Conservation (phyloP, 2,797 vertebrate species). For the Pseudochirops cupreus region DNA sequence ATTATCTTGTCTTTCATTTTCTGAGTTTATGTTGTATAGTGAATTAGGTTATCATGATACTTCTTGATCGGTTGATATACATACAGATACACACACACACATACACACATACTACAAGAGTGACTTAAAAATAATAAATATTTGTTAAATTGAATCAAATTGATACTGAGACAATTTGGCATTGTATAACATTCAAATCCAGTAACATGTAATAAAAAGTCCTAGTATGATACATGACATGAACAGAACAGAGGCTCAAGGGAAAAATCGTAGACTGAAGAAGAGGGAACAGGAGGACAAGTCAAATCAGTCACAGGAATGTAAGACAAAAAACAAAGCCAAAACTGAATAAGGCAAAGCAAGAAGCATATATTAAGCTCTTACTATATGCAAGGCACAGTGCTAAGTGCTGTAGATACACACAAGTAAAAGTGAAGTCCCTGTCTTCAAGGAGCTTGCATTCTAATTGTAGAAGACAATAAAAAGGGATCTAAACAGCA, state of each 20-base stretch:
- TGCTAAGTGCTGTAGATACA: neutral
- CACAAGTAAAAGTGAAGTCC: neutral
- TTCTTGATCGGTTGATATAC: neutral
- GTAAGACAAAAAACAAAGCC: neutral
- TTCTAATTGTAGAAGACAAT: neutral
- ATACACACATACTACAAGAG: too few relatives aligned
- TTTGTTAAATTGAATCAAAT: neutral
- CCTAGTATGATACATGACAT: neutral
- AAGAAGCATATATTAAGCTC: neutral
- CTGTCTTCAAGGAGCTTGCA: neutral
- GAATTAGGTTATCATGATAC: neutral
- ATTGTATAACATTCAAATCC: neutral
- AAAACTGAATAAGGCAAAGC: neutral
- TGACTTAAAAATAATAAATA: neutral
- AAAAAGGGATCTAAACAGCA: neutral
- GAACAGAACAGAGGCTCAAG: neutral
- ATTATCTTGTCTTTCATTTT: neutral
- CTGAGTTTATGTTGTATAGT: neutral
- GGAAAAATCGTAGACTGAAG: neutral
- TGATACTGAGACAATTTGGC: neutral
- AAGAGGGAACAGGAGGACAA: neutral
- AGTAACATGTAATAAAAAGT: neutral
- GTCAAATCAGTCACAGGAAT: neutral
- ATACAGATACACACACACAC: too few relatives aligned
- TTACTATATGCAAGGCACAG: neutral